Percentiles rank a stretch among this genome's conserved stretches.
phyloP scores from a whole-genome alignment of 1,140 invertebrate genomes.

The Pseudachorutes palmiensis region DNA sequence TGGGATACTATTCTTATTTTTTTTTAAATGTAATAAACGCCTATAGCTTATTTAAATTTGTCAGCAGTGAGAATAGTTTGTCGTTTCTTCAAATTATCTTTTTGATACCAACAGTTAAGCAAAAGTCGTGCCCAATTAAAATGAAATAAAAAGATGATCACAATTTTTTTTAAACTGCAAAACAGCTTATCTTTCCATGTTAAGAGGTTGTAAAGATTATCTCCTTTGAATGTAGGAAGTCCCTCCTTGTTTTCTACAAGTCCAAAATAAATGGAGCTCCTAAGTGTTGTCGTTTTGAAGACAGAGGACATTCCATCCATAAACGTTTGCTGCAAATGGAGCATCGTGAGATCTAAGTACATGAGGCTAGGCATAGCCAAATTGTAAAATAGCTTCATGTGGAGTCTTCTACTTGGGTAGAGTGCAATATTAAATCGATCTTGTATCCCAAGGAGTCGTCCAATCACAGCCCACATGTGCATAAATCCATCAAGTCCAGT shows the following conservation, averaged over 20 bases:
- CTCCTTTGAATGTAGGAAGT: background rate
- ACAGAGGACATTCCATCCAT: background rate
- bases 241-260: background rate
- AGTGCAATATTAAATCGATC: constrained; percentile 32
- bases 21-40: too few relatives aligned
- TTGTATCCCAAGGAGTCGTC: constrained; percentile 26
- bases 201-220: background rate
- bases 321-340: background rate
- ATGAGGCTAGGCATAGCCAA: constrained; percentile 22
- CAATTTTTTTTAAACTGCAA: background rate
- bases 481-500: constrained; percentile 26
- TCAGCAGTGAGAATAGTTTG: too few relatives aligned
- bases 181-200: background rate
- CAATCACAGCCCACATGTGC: constrained; percentile 30
- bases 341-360: constrained; percentile 8
- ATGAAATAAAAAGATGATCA: background rate
- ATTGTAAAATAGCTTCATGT: constrained; percentile 18
- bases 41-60: too few relatives aligned
- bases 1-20: too few relatives aligned
- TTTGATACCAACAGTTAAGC: background rate
- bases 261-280: background rate
- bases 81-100: background rate
- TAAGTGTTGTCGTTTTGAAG: background rate
- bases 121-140: background rate
- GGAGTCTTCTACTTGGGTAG: constrained; percentile 4